These are phyloP conservation scores for Cynopterus sphinx DNA, from an alignment of 2,797 vertebrate genomes.

Conservation along the genomic window DNA sequence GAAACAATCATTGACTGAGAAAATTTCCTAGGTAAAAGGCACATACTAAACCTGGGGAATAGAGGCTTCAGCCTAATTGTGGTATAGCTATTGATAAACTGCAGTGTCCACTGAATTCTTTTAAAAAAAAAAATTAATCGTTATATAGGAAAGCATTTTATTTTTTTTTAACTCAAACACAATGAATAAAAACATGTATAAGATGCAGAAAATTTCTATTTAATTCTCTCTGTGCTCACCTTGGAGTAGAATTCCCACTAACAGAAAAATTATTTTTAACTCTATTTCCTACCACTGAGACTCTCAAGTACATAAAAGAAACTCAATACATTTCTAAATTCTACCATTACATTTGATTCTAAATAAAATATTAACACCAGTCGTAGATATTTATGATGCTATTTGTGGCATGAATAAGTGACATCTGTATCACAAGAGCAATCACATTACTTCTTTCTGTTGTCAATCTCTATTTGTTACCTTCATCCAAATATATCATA, in stretches of 20 bases:
- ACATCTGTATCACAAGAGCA: neutral
- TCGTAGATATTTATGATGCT: neutral
- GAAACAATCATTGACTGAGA: neutral
- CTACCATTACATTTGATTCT: neutral
- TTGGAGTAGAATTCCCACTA: neutral
- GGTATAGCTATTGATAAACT: neutral
- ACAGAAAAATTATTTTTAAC: neutral
- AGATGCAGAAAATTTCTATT: neutral
- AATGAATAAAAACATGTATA: neutral
- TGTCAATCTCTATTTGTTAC: neutral
- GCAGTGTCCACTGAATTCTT: neutral
- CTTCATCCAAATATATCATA: neutral
- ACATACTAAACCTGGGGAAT: neutral
- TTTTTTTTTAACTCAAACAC: neutral
- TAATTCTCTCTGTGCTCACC: neutral
- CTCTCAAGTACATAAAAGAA: neutral
- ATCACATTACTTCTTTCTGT: neutral
- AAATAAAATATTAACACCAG: neutral
- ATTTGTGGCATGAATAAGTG: neutral
- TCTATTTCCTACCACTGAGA: neutral
- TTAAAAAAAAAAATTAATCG: neutral
- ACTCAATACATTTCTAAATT: neutral
- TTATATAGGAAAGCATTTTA: neutral
- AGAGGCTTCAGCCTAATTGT: neutral
- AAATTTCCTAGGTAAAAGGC: neutral